Conservation (phyloP, 2,113 vertebrate species). For the Pseudorectes ferrugineus region DNA sequence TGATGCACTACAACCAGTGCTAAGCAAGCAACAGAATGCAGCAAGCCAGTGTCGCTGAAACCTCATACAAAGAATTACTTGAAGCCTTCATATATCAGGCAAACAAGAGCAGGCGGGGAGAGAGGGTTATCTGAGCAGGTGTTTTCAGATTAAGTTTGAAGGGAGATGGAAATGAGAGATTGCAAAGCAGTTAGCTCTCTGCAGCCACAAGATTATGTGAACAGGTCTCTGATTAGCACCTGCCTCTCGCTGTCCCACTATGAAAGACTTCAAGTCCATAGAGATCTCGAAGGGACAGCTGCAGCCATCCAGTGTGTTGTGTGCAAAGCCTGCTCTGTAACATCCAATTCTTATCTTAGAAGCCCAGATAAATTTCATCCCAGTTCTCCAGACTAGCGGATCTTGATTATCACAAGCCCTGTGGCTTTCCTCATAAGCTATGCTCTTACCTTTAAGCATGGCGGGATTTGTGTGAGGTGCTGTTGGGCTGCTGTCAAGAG, state of each 20-base stretch:
- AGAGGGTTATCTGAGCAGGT: constrained; percentile 7
- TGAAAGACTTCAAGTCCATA: neutral
- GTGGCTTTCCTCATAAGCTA: constrained; percentile 2
- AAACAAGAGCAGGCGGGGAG: neutral
- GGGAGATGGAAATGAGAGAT: neutral
- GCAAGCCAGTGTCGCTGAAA: neutral
- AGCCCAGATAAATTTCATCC: constrained; percentile 13
- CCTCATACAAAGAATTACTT: neutral
- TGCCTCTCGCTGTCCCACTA: neutral
- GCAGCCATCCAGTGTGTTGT: neutral
- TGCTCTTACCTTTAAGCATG: neutral
- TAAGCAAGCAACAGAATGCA: neutral
- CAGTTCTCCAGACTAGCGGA: neutral
- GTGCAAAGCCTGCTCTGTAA: neutral
- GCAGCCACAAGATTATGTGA: neutral
- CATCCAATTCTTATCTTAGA: neutral
- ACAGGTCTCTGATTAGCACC: neutral
- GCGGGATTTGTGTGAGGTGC: neutral
- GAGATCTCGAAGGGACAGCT: neutral
- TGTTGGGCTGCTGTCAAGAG: neutral
- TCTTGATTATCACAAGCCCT: neutral
- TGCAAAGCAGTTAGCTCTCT: neutral
- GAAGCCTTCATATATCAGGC: neutral
- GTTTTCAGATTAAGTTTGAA: constrained; percentile 36
- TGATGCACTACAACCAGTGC: neutral